Evolutionary conservation across 2,797 vertebrate species (phyloP).

Genomic region (Chiloscyllium punctatum): DNA sequence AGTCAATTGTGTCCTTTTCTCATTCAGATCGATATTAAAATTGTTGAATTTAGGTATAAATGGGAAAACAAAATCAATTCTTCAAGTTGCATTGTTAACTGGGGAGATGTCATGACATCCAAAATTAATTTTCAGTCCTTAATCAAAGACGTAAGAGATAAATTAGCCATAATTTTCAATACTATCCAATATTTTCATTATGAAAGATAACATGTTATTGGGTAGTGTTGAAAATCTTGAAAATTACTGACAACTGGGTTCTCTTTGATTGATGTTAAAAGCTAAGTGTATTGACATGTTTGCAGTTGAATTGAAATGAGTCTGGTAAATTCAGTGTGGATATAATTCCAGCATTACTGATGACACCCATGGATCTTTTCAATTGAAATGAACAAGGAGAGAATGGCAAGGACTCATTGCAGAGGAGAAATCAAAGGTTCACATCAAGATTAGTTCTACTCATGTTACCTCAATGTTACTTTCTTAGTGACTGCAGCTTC

Average conservation of each 20-base stretch:
- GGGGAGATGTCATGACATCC: not conserved
- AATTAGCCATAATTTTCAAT: constrained; percentile 16
- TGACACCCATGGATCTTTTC: not conserved
- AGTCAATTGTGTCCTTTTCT: not conserved
- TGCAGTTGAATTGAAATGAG: not conserved
- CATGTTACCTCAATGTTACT: not conserved
- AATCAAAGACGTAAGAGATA: not conserved
- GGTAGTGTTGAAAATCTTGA: not conserved
- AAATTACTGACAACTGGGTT: constrained; percentile 16
- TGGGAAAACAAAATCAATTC: not conserved
- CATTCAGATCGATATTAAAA: constrained; percentile 14
- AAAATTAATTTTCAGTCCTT: constrained; percentile 7
- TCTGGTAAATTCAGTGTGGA: not conserved
- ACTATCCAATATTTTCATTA: not conserved
- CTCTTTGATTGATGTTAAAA: not conserved
- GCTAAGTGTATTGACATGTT: not conserved
- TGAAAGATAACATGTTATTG: not conserved
- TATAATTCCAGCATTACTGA: not conserved
- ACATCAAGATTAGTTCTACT: not conserved
- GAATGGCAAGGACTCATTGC: not conserved
- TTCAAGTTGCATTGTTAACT: constrained; percentile 17
- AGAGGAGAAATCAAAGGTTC: not conserved
- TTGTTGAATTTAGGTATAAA: not conserved
- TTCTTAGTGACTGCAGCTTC: not conserved
- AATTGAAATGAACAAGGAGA: not conserved